phyloP scores from a whole-genome alignment of 2,797 vertebrate genomes.

The Thaleichthys pacificus region DNA sequence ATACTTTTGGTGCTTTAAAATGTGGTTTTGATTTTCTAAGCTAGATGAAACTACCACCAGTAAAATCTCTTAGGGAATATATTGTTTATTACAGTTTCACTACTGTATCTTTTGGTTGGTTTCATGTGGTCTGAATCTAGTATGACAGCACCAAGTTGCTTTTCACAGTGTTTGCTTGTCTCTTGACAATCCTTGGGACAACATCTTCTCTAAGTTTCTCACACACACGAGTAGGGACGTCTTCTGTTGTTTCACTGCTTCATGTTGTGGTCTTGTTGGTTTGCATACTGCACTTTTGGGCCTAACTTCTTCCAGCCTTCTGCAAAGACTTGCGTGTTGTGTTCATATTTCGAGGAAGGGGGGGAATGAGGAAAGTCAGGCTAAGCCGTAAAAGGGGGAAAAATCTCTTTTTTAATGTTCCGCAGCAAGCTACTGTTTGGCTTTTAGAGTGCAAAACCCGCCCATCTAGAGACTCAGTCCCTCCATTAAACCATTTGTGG shows the following conservation, averaged over 20 bases:
- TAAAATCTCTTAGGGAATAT: background rate
- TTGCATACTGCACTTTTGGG: conserved; percentile 46
- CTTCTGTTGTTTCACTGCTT: conserved; percentile 1
- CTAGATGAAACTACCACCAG: background rate
- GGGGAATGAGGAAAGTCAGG: conserved; percentile 36
- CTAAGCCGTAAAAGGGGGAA: conserved; percentile 58
- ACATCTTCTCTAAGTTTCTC: conserved; percentile 9
- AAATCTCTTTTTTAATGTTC: conserved; percentile 60
- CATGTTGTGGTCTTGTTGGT: conserved; percentile 55
- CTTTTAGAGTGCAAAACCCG: conserved; percentile 36
- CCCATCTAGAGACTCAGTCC: conserved; percentile 31
- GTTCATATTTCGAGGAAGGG: conserved; percentile 46
- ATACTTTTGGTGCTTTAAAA: too few species aligned
- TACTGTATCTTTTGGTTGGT: conserved; percentile 17
- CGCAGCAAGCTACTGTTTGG: conserved; percentile 66
- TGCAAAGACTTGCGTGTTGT: conserved; percentile 47
- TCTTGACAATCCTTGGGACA: conserved; percentile 6
- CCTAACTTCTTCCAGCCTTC: conserved; percentile 62
- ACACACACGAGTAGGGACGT: conserved; percentile 27
- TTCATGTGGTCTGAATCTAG: conserved; percentile 42
- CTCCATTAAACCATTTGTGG: conserved; percentile 44
- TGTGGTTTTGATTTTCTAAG: background rate
- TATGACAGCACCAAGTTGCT: conserved; percentile 26
- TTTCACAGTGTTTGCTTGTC: conserved; percentile 20
- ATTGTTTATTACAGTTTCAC: background rate